Evolutionary conservation across 2,113 vertebrate species (phyloP).

Genomic region (Meriones unguiculatus): DNA sequence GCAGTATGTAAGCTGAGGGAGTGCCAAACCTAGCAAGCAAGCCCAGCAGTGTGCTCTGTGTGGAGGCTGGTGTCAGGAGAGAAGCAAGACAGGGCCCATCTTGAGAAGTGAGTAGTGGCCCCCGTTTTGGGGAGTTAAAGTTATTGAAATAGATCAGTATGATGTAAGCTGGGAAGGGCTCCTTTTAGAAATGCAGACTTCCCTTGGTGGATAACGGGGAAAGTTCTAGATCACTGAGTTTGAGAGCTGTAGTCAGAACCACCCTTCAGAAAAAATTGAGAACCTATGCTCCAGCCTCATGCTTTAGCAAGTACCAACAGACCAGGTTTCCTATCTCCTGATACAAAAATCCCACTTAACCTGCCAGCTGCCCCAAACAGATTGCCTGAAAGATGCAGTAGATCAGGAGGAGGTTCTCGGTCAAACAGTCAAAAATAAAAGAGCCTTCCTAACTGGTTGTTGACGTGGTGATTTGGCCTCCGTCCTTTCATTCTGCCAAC

Average conservation of each 20-base stretch:
- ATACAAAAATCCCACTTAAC: not conserved
- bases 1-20: not conserved
- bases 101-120: not conserved
- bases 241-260: not conserved
- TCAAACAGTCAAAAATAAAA: not conserved
- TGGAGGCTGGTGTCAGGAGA: not conserved
- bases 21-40: accelerated
- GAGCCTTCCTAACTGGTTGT: not conserved
- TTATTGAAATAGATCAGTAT: not conserved
- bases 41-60: not conserved
- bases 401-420: not conserved
- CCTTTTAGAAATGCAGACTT: not conserved
- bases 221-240: not conserved
- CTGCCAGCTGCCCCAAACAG: not conserved
- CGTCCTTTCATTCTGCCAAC: not conserved
- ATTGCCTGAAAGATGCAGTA: not conserved
- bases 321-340: not conserved
- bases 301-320: not conserved
- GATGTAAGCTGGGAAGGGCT: not conserved
- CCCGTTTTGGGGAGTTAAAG: not conserved
- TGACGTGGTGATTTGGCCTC: not conserved
- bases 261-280: not conserved
- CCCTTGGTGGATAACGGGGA: not conserved
- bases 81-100: not conserved
- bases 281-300: not conserved